Base-by-base conservation (phyloP, 2,797 vertebrate species). In the Acanthis flammea region DNA sequence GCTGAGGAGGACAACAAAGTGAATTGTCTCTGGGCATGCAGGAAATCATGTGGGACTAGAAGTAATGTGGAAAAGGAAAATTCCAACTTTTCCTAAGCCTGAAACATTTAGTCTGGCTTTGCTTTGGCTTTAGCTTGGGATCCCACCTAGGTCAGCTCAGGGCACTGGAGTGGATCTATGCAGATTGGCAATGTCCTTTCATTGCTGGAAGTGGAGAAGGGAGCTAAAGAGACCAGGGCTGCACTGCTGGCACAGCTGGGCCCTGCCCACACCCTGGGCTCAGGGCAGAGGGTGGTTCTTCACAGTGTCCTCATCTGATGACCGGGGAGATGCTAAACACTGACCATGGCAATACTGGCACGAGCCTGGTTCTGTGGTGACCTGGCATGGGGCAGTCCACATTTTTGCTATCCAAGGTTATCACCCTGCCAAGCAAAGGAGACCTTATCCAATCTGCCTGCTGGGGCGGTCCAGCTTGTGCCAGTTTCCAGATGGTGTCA, bases 271-370 rank as follows among this genome's bases (percentile, higher is more conserved):
- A 7, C 9, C 14, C 47, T 66, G 60, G 24, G 30, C 30, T 58
- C 25, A 39, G 7, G 21, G 25, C 18, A 91, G 41, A 79, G 19
- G 14, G 27, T 48, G 15, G 9, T 42, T 31, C 35, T 76, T 70
- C 2, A 4, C 2, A 11, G 16, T 13, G 19, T 25, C 41, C 10
- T 77, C 48, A 66, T 14, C 5, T 0, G 0, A 9, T 37, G 30
- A 35, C 44, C 12, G 19, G 7, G 33, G 19, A 86, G 48, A 42
- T 4, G 3, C 17, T 55, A 55, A 76, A 50, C 35, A 55, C 19
- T 27, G 48, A 17, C 31, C 2, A 0, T 6, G 9, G 31, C 45
- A 76, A 47, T 18, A 10, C 22, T 66, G 39, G 35, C 70, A 81
- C 0, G 0, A 17, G 24, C 39, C 47, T 81, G 45, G 7, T n/a